Base-by-base conservation (phyloP, 1,140 invertebrate genomes). In the Drosophila ogumai region DNA sequence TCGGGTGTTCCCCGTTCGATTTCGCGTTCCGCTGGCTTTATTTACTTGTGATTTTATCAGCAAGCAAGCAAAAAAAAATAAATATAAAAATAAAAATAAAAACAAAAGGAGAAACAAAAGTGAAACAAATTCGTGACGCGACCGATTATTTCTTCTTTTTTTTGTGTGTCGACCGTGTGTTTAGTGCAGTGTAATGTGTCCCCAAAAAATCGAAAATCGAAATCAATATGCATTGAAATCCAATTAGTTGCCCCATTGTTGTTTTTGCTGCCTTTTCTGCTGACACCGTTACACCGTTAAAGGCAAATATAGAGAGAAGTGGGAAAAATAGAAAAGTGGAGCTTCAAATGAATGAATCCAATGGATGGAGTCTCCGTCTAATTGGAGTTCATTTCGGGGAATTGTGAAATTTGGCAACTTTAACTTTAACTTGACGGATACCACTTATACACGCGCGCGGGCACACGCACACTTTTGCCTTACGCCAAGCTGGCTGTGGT, bases 161-260 rank as follows among this genome's bases (percentile, higher is more conserved):
- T 65, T 77, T 82, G 58, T 75, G 57, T 75, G 49, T 54, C 75
- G 50, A 66, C 36, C 41, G 52, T 75, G 46, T 75, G 77, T 80
- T 65, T 75, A 57, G 63, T 82, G 69, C 58, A 79, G 69, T 82
- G 80, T 75, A 69, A 82, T 75, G 31, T 74, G 66, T 72, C 41
- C 40, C 38, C 9, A 61, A 52, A 36, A 36, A 46, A 64, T 56
- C 19, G 17, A 34, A 58, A 61, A 19, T 60, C n/a, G 38, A 54
- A 66, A 61, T 66, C 57, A 68, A 80, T 75, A 75, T 68, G 58
- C 50, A 61, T 78, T 47, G 56, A 64, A 80, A 44, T 79, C 25
- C 43, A 44, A 66, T 61, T 44, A 67, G 43, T 47, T 56, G 55
- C 15, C 50, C 28, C 46, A 57, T 69, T 78, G 36, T 50, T 55